Conservation (phyloP, 2,797 vertebrate genomes). For the Melanotaenia maccullochi region DNA sequence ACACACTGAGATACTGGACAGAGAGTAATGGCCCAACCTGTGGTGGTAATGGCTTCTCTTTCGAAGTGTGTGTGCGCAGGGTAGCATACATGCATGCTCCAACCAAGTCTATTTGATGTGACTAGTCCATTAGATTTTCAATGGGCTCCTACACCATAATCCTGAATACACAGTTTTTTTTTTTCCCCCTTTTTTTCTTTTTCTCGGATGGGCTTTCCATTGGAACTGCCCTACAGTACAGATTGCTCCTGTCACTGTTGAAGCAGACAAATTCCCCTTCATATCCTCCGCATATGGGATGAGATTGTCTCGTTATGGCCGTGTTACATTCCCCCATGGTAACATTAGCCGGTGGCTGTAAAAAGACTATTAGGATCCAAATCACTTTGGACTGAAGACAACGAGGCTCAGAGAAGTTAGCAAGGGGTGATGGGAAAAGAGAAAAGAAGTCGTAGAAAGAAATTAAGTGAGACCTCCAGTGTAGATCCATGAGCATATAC, state of each 20-base stretch:
- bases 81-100: conserved; percentile 58
- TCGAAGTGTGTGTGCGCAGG: conserved; percentile 42
- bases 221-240: conserved; percentile 63
- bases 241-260: conserved; percentile 74
- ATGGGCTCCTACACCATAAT: conserved; percentile 73
- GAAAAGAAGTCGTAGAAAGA: conserved; percentile 32
- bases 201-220: conserved; percentile 40
- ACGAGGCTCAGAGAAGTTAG: conserved; percentile 43
- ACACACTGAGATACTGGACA: conserved; percentile 67
- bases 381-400: conserved; percentile 58
- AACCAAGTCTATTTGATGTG: conserved; percentile 74
- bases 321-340: conserved; percentile 76
- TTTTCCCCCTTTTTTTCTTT: conserved; percentile 19
- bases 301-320: conserved; percentile 78
- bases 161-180: conserved; percentile 65
- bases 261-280: conserved; percentile 77
- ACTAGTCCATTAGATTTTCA: conserved; percentile 80
- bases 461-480: conserved; percentile 44
- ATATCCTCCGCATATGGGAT: conserved; percentile 73
- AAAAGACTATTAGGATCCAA: conserved; percentile 82
- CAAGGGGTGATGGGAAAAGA: conserved; percentile 36
- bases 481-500: conserved; percentile 26
- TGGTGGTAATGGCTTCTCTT: conserved; percentile 77
- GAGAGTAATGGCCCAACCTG: conserved; percentile 80
- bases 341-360: conserved; percentile 80